Base-by-base conservation (phyloP, 2,888 invertebrate genomes). In the Tenthredo distinguenda region DNA sequence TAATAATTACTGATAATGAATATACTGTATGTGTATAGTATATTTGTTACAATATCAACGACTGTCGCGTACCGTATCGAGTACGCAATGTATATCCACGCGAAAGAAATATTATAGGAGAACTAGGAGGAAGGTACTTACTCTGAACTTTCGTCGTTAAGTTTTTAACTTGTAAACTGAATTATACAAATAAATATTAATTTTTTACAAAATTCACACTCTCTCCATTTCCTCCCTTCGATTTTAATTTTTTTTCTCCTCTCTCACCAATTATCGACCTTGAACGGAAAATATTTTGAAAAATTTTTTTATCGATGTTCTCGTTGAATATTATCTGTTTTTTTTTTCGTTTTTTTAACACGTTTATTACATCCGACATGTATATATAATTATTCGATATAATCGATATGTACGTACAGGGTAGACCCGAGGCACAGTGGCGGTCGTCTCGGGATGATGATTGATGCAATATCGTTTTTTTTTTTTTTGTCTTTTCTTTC, bases 151-250 rank as follows among this genome's bases (percentile, higher is more conserved):
- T 87, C 88, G 88, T 91, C 89, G 89, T 90, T 89, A 90, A 90
- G 90, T 91, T 91, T 91, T 91, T 90, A 92, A 90, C 90, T 89
- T 92, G 90, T 92, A 91, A 88, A 90, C 90, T 88, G 88, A 91
- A 40, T 74, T 68, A 68, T 15, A 91, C 91, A 90, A 92, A 92
- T 90, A 88, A 90, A 87, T 87, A 88, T 91, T 92, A 91, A 91
- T 92, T 92, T 92, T 90, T 90, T 37, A 72, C 31, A 34, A 82
- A 82, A 18, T 10, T 65, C 12, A 31, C 12, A 31, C 2, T 37
- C n/a, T 21, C 18, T 40, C 31, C 6, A 18, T 62, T 58, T 47
- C 3, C 3, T 47, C 47, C 40, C 40, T 43, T 43, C 47, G 47
- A 47, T 40, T 37, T 34, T n/a, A n/a, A 4, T 18, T 18, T 18